phyloP scores from a whole-genome alignment of 2,888 invertebrate species.

The Rotaria magnacalcarata region DNA sequence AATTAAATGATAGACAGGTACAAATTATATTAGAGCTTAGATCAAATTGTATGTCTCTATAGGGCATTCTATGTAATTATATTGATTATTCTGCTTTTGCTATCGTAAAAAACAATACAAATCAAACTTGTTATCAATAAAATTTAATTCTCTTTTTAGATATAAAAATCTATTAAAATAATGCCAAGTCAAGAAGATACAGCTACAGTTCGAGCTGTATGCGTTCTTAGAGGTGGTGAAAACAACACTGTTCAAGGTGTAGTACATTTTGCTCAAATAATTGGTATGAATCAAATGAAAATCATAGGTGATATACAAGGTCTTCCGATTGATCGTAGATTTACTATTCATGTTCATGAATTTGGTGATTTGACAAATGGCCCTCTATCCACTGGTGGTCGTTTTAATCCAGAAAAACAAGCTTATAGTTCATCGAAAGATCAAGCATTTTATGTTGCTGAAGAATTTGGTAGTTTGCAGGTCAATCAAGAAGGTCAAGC shows the following conservation, averaged over 20 bases:
- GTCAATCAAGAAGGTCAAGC: slow-evolving; percentile 52
- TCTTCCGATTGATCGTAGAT: slow-evolving; percentile 55
- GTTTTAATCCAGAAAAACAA: slow-evolving; percentile 77
- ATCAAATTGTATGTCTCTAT: no score
- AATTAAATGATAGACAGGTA: no score
- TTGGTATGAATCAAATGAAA: slow-evolving; percentile 11
- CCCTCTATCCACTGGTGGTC: slow-evolving; percentile 86
- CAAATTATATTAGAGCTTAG: no score
- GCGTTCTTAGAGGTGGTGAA: neutral
- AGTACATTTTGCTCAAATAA: slow-evolving; percentile 1
- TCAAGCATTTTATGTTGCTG: slow-evolving; percentile 70
- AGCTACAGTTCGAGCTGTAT: neutral
- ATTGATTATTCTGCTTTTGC: no score
- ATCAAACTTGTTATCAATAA: no score
- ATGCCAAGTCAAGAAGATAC: slow-evolving; percentile 10
- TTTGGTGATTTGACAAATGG: slow-evolving; percentile 87
- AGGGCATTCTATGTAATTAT: no score
- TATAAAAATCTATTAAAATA: neutral
- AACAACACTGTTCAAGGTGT: neutral
- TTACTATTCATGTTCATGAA: slow-evolving; percentile 90
- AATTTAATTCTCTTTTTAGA: neutral
- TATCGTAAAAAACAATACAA: no score
- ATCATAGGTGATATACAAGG: neutral
- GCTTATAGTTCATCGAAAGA: slow-evolving; percentile 78
- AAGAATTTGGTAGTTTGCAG: slow-evolving; percentile 72